These are phyloP conservation scores for Spheniscus mendiculus DNA, from an alignment of 2,113 vertebrate species.

Conservation along the genomic window DNA sequence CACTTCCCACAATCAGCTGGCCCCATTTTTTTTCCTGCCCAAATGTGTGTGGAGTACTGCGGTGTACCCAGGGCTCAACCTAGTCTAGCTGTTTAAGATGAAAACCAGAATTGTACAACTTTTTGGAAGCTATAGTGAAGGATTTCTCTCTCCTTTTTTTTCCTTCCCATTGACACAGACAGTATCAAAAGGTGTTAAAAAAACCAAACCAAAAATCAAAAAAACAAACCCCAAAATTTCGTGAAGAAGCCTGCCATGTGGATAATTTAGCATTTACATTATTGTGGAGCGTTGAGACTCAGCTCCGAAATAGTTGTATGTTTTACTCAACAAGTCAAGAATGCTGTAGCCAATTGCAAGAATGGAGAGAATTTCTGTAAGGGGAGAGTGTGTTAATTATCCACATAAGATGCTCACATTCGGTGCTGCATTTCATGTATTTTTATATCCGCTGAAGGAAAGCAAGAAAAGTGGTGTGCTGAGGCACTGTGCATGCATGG, in stretches of 20 bases:
- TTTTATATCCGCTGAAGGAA: not conserved
- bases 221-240: not conserved
- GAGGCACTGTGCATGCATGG: not conserved
- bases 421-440: rapidly evolving
- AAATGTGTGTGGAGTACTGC: rapidly evolving
- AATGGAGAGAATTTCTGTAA: not conserved
- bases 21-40: not conserved
- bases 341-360: not conserved
- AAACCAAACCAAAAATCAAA: not conserved
- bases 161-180: not conserved
- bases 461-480: not conserved
- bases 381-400: not conserved
- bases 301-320: not conserved
- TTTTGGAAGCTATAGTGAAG: not conserved
- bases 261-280: not conserved
- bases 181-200: not conserved
- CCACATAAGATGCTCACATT: not conserved
- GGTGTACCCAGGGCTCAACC: not conserved
- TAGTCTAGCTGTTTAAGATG: not conserved
- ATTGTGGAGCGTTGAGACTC: not conserved
- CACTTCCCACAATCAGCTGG: not conserved
- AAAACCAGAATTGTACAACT: not conserved
- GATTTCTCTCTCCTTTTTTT: not conserved
- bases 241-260: not conserved
- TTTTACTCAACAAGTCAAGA: not conserved